These are phyloP conservation scores for Heliconius cydno DNA, from an alignment of 2,888 invertebrate genomes.

Conservation along the genomic window DNA sequence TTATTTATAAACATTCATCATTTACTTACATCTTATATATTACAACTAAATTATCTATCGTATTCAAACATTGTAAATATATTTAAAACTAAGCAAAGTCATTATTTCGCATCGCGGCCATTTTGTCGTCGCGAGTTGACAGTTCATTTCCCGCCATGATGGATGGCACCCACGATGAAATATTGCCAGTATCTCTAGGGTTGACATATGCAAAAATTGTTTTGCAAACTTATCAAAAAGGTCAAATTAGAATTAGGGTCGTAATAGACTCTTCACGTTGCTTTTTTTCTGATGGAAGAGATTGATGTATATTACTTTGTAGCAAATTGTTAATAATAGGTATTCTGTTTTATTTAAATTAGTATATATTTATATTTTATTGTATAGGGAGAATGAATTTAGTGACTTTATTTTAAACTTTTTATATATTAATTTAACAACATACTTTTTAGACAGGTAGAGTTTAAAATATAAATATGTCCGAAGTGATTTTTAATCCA, in stretches of 20 bases:
- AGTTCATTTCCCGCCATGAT: constrained; percentile 81
- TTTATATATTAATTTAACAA: no score
- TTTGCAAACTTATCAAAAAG: constrained; percentile 77
- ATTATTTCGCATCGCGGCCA: constrained; percentile 69
- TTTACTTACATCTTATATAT: background rate
- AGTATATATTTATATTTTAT: background rate
- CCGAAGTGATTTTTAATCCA: background rate
- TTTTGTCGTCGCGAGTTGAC: constrained; percentile 71
- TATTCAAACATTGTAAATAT: constrained; percentile 21
- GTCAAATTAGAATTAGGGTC: constrained; percentile 64
- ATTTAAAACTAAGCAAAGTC: constrained; percentile 53
- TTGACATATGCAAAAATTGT: constrained; percentile 84
- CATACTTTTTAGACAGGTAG: no score
- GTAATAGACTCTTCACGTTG: constrained; percentile 67
- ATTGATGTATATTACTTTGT: constrained; percentile 40
- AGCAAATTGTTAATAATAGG: constrained; percentile 25
- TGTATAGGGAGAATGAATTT: background rate
- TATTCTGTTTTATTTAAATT: constrained; percentile 13
- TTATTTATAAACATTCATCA: no score
- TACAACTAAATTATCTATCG: constrained; percentile 1
- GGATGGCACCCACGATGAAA: constrained; percentile 71
- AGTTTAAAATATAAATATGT: background rate
- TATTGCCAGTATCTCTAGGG: constrained; percentile 69
- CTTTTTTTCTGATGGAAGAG: constrained; percentile 51
- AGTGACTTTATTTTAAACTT: no score